phyloP scores from a whole-genome alignment of 2,797 vertebrate species.

The Aulostomus chinensis region DNA sequence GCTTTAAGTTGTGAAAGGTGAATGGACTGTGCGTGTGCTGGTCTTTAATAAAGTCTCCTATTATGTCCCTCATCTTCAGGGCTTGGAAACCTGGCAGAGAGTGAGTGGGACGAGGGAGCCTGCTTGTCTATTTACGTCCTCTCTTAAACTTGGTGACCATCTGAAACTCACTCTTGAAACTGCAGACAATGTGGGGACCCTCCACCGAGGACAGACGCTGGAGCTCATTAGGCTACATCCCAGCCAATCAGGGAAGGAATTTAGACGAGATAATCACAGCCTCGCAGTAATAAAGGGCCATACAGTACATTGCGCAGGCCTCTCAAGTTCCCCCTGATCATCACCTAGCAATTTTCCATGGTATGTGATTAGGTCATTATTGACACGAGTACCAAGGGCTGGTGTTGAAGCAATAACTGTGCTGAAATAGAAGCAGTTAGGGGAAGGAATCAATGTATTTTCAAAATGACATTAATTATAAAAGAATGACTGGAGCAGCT shows the following conservation, averaged over 20 bases:
- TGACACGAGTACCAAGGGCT: background rate
- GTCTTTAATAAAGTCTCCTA: too few relatives aligned
- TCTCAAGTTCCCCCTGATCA: slow-evolving; percentile 45
- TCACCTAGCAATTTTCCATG: slow-evolving; percentile 44
- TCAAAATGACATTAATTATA: background rate
- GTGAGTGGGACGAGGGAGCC: slow-evolving; percentile 32
- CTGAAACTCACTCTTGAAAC: slow-evolving; percentile 70
- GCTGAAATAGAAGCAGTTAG: slow-evolving; percentile 33
- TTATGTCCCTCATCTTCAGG: slow-evolving; percentile 42
- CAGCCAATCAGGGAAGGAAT: slow-evolving; percentile 61
- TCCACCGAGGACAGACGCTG: slow-evolving; percentile 54
- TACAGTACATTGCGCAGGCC: slow-evolving; percentile 44
- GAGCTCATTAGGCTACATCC: slow-evolving; percentile 45
- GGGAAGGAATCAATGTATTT: background rate
- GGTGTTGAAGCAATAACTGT: background rate
- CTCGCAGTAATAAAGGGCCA: slow-evolving; percentile 43
- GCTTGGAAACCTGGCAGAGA: slow-evolving; percentile 63
- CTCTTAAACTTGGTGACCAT: slow-evolving; percentile 63
- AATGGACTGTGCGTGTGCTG: too few relatives aligned
- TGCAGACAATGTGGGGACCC: slow-evolving; percentile 67
- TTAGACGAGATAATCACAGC: slow-evolving; percentile 44
- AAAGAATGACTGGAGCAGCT: background rate
- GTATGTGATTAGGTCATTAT: slow-evolving; percentile 21
- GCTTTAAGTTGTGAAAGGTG: too few relatives aligned
- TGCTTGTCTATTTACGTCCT: slow-evolving; percentile 67